phyloP scores from a whole-genome alignment of 2,113 vertebrate genomes.

The Sarotherodon lohbergeri region DNA sequence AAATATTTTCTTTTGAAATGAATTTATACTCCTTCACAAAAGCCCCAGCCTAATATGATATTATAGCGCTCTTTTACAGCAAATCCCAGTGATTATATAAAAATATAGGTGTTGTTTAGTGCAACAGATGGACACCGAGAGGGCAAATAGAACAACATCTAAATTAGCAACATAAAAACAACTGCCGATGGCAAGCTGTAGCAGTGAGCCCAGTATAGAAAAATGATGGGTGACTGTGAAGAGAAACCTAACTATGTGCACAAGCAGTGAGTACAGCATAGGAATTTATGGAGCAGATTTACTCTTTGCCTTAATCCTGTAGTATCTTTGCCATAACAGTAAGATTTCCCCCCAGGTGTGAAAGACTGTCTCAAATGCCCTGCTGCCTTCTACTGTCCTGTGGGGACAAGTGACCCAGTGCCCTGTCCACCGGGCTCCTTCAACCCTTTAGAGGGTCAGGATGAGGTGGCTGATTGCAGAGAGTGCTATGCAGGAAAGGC shows the following conservation, averaged over 20 bases:
- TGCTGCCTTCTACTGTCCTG: slow-evolving; percentile 80
- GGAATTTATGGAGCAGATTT: background rate
- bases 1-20: background rate
- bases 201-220: background rate
- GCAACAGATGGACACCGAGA: slow-evolving; percentile 18
- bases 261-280: background rate
- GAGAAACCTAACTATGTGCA: background rate
- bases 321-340: background rate
- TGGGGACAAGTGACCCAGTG: slow-evolving; percentile 65
- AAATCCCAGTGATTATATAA: background rate
- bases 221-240: background rate
- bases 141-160: background rate
- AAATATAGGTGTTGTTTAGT: background rate
- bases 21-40: background rate
- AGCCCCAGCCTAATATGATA: background rate
- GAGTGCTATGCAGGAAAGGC: slow-evolving; percentile 78
- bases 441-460: slow-evolving; percentile 80
- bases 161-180: background rate
- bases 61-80: background rate
- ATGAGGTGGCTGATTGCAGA: slow-evolving; percentile 74
- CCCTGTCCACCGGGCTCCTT: slow-evolving; percentile 78
- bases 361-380: slow-evolving; percentile 80
- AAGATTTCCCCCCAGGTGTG: slow-evolving; percentile 50
- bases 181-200: background rate
- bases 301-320: background rate